Conservation (phyloP, 1,140 invertebrate genomes). For the Choristoneura fumiferana region DNA sequence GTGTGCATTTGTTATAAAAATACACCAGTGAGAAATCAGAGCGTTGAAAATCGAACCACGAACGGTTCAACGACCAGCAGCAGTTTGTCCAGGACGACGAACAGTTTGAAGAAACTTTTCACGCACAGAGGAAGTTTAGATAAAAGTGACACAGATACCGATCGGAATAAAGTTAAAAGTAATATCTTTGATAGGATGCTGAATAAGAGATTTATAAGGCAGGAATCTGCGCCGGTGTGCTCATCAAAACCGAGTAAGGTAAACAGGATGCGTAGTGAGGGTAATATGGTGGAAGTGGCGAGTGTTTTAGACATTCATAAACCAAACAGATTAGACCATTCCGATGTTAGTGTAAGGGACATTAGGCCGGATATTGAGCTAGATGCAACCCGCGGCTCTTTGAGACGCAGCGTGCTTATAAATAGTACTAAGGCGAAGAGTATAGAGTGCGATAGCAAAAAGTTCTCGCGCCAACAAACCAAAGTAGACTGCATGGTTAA, state of each 20-base stretch:
- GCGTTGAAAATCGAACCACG: conserved; percentile 61
- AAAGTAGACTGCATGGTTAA: conserved; percentile 62
- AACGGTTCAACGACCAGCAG: conserved; percentile 80
- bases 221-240: conserved; percentile 67
- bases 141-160: conserved; percentile 57
- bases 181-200: conserved; percentile 62
- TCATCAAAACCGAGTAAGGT: conserved; percentile 45
- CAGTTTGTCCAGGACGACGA: conserved; percentile 68
- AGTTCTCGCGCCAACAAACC: conserved; percentile 59
- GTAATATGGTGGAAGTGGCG: conserved; percentile 52
- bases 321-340: conserved; percentile 44
- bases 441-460: conserved; percentile 55
- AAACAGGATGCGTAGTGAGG: conserved; percentile 62
- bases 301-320: conserved; percentile 42
- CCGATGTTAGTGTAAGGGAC: conserved; percentile 52
- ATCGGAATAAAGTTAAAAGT: conserved; percentile 38
- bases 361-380: conserved; percentile 49
- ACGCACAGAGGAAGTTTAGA: conserved; percentile 71
- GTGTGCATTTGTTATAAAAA: conserved; percentile 80
- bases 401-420: conserved; percentile 72
- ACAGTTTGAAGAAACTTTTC: conserved; percentile 69
- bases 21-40: conserved; percentile 41
- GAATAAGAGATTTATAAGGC: conserved; percentile 58
- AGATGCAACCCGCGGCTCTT: conserved; percentile 52
- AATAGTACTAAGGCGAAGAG: conserved; percentile 71